A percentile compares a stretch with the other conserved stretches of the same genome.
Conservation (phyloP, 2,888 invertebrate genomes). For the Cerceris rybyensis region DNA sequence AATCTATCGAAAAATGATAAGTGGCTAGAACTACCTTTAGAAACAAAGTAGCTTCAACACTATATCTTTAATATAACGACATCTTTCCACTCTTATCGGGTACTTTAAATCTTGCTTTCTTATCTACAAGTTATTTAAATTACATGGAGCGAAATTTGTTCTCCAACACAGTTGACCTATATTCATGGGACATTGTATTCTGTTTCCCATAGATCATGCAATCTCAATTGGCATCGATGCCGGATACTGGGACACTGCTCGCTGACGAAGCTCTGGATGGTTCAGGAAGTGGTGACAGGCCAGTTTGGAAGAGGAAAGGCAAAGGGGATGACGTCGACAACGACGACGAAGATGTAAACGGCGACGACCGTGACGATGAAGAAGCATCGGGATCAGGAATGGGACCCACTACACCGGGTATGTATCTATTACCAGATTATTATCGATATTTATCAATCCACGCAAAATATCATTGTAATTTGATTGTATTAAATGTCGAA, state of each 20-base stretch:
- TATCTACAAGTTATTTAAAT: too few species aligned
- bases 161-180: too few species aligned
- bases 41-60: too few species aligned
- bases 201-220: slow-evolving; percentile 72
- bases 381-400: slow-evolving; percentile 76
- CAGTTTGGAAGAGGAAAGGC: slow-evolving; percentile 62
- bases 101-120: too few species aligned
- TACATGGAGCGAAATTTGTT: not conserved
- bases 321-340: slow-evolving; percentile 59
- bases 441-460: not conserved
- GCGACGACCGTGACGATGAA: slow-evolving; percentile 69
- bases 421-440: not conserved
- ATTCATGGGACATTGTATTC: not conserved
- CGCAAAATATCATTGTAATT: too few species aligned
- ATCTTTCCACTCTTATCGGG: too few species aligned
- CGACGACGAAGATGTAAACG: slow-evolving; percentile 69
- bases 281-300: slow-evolving; percentile 78
- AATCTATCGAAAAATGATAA: too few species aligned
- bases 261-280: slow-evolving; percentile 79
- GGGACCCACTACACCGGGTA: slow-evolving; percentile 72
- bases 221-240: slow-evolving; percentile 77
- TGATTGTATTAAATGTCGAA: too few species aligned
- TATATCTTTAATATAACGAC: too few species aligned
- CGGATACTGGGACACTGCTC: slow-evolving; percentile 75
- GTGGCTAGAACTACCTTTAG: too few species aligned